Evolutionary conservation across 2,888 invertebrate species (phyloP).

Genomic region (Subacronicta megacephala): DNA sequence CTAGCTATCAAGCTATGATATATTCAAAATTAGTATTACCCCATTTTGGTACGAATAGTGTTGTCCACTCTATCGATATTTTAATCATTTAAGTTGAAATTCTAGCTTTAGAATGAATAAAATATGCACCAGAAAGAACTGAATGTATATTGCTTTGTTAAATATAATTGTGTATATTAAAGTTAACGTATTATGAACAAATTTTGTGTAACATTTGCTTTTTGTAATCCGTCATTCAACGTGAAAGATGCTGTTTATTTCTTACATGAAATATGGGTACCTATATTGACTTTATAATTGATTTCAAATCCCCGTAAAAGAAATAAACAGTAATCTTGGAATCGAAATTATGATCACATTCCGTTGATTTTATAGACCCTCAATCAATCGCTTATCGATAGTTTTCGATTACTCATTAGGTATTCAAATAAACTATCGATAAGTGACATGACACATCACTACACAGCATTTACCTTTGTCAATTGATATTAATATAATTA

Average conservation of each 20-base stretch:
- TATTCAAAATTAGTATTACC: constrained; percentile 40
- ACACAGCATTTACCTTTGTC: constrained; percentile 58
- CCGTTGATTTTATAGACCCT: constrained; percentile 44
- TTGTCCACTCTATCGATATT: constrained; percentile 48
- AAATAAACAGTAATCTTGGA: constrained; percentile 26
- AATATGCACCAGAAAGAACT: constrained; percentile 63
- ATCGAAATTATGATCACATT: constrained; percentile 47
- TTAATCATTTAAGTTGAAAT: constrained; percentile 36
- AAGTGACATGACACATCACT: constrained; percentile 39
- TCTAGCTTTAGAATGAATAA: constrained; percentile 41
- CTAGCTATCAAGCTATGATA: not conserved
- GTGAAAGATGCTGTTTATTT: constrained; percentile 26
- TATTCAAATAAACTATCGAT: constrained; percentile 45
- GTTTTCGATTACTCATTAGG: constrained; percentile 43
- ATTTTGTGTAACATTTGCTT: constrained; percentile 41
- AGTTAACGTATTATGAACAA: constrained; percentile 53
- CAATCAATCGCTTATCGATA: constrained; percentile 42
- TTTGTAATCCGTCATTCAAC: constrained; percentile 26
- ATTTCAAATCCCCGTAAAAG: constrained; percentile 1
- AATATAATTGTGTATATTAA: constrained; percentile 56
- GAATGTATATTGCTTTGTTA: constrained; percentile 64
- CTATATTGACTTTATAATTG: not conserved
- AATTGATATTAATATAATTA: constrained; percentile 63
- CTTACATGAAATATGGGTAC: constrained; percentile 5
- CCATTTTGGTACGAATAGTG: constrained; percentile 39